Base-by-base conservation (phyloP, 2,113 vertebrate species). In the Tenebrosternarchus preto region DNA sequence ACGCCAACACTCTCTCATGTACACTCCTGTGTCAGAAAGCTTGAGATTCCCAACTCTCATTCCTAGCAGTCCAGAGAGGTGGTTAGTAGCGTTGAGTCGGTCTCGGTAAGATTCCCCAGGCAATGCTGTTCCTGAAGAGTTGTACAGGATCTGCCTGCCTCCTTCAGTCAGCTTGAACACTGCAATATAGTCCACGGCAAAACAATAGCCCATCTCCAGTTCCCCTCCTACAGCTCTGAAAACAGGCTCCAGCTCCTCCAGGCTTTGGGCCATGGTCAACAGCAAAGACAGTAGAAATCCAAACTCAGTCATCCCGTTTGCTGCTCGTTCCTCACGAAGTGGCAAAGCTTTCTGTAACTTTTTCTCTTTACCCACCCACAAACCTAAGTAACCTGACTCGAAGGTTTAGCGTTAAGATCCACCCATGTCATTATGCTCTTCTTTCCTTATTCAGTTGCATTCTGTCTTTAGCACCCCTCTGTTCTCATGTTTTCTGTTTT, bases 1-100 rank as follows among this genome's bases (percentile, higher is more conserved):
- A 79, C 69, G 2, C 92, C 92, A 93, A 63, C 93, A 94, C 67
- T 93, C 92, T 46, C 82, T 85, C 24, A 83, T 60, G 31, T 93
- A 94, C 53, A 84, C 55, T 66, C 92, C 90, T 0, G 91, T 88
- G 78, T 94, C 93, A 25, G 60, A 43, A 9, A 8, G 50, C 0
- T 46, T 86, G 43, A 94, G 89, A 9, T 88, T 7, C 0, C 1
- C 50, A 69, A 94, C 83, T 72, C 85, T 80, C 66, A 93, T 53
- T 15, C 90, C 88, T 0, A 91, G 83, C 56, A 93, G 85, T 2
- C 60, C 81, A 0, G 15, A 0, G 0, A 24, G 0, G 0, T 75
- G 12, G 0, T 39, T 6, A 5, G 2, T 82, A 82, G 88, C 7
- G 16, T 1, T 22, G 67, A 91, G 55, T 8, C 92, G 89, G 20